phyloP scores from a whole-genome alignment of 1,140 invertebrate genomes.

The Drosophila busckii region DNA sequence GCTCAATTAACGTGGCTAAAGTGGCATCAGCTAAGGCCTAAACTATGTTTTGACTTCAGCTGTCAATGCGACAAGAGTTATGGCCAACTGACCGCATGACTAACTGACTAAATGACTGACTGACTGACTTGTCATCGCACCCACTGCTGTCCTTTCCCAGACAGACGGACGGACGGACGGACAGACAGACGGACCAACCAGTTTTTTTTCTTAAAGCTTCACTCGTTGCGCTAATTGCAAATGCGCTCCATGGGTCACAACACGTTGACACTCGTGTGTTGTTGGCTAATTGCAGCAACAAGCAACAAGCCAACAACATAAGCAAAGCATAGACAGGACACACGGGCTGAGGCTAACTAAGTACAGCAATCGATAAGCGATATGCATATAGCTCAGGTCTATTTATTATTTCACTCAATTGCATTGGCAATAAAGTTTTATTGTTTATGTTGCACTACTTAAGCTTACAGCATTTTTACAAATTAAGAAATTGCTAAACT shows the following conservation, averaged over 20 bases:
- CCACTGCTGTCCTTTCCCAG: too few relatives aligned
- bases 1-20: conserved; percentile 37
- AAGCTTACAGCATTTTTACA: too few relatives aligned
- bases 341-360: too few relatives aligned
- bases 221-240: conserved; percentile 61
- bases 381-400: too few relatives aligned
- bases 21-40: conserved; percentile 2
- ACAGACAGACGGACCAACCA: background rate
- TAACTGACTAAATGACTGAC: background rate
- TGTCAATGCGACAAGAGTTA: too few relatives aligned
- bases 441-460: too few relatives aligned
- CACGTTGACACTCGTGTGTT: conserved; percentile 55
- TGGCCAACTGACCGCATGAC: too few relatives aligned
- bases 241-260: conserved; percentile 49
- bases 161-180: background rate
- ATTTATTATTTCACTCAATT: too few relatives aligned
- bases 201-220: conserved; percentile 16
- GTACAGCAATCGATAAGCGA: too few relatives aligned
- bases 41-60: conserved; percentile 56
- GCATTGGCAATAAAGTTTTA: too few relatives aligned
- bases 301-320: conserved; percentile 18
- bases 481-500: too few relatives aligned
- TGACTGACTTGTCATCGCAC: background rate
- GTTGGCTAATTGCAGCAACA: conserved; percentile 62
- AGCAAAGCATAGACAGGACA: conserved; percentile 15